Evolutionary conservation across 2,888 invertebrate genomes (phyloP), one percentile per base, ranked within the genome.

Genomic region (Clepsis dumicolana): DNA sequence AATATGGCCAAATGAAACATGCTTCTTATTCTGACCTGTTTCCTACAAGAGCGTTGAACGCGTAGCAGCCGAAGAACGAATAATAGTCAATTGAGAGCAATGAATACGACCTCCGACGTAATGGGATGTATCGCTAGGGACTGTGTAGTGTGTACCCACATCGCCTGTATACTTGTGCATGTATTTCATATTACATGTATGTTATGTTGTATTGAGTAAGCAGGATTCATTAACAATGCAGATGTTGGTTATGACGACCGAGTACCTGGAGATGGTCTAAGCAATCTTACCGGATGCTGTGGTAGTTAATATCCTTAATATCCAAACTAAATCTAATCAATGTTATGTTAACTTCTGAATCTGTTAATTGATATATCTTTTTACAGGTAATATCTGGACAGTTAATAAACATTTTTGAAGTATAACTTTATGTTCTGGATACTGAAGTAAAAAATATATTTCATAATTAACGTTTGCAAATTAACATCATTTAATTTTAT

Each of bases 31-130:
- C 35, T 52, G 65, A 53, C 64, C 61, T 65, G 25, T 63, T 50
- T 61, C 57, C 63, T 72, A 53, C 72, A 74, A 76, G 73, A 71
- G 76, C 74, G 73, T 77, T 74, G 80, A 81, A 77, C 48, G 48
- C 18, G 3, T 12, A 12, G 48, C 10, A n/a, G 21, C 48, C 12
- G 48, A 48, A 48, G 48, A 48, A 48, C 48, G 48, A 21, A 48
- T 48, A 48, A 74, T 77, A 75, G 76, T 81, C 87, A 90, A 90
- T 90, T 90, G 90, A 75, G 79, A 79, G 75, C 88, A 89, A 90
- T 90, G 85, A 81, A 89, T 88, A 82, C 80, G 89, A 89, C 90
- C 91, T 90, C 88, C 63, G 64, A 54, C 38, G 64, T 69, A 72
- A 72, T 74, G 61, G 68, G 67, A 72, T 63, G 60, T 61, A 57